Evolutionary conservation across 2,888 invertebrate species (phyloP).

Genomic region (Nesidiocoris tenuis): DNA sequence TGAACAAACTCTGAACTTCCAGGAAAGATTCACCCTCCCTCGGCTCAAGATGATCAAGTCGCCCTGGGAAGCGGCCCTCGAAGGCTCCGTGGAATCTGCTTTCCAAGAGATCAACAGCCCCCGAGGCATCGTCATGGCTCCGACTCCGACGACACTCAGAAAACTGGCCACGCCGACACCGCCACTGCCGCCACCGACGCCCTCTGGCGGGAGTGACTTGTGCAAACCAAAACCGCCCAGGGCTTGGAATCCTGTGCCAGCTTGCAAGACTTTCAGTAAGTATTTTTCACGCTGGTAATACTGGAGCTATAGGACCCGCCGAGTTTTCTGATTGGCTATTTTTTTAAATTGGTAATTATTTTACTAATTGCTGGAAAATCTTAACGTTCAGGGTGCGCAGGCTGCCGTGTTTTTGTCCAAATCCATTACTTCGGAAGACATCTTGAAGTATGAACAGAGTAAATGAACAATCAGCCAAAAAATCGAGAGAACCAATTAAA

Average conservation of each 20-base stretch:
- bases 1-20: too few species aligned
- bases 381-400: too few species aligned
- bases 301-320: background rate
- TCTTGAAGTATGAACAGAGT: too few species aligned
- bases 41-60: conserved; percentile 64
- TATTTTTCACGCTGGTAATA: background rate
- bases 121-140: conserved; percentile 48
- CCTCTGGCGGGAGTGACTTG: conserved; percentile 53
- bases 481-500: too few species aligned
- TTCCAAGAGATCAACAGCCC: conserved; percentile 58
- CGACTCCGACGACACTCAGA: conserved; percentile 48
- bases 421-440: too few species aligned
- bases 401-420: too few species aligned
- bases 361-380: too few species aligned
- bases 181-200: conserved; percentile 39
- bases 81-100: conserved; percentile 70
- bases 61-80: conserved; percentile 71
- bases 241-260: conserved; percentile 57
- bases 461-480: too few species aligned
- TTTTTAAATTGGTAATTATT: background rate
- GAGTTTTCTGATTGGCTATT: background rate
- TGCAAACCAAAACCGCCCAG: conserved; percentile 58
- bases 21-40: conserved; percentile 63
- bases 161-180: conserved; percentile 46
- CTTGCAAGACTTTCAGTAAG: conserved; percentile 55